Evolutionary conservation across 2,113 vertebrate genomes (phyloP).

Genomic region (Myocastor coypus): DNA sequence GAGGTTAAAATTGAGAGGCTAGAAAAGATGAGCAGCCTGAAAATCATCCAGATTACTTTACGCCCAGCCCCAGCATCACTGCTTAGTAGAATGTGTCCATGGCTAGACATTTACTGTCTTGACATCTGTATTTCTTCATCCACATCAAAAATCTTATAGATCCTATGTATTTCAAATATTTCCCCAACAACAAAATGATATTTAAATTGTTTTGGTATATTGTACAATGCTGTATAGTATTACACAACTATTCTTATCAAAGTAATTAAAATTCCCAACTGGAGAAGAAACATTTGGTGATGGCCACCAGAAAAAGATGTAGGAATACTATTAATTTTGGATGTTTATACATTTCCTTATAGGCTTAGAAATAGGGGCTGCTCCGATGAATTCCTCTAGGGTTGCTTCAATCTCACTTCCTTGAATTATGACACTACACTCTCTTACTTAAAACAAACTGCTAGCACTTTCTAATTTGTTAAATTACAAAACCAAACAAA

Average conservation of each 20-base stretch:
- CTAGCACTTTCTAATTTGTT: neutral
- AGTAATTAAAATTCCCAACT: neutral
- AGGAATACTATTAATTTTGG: neutral
- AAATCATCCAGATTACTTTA: neutral
- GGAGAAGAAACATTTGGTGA: neutral
- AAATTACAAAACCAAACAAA: neutral
- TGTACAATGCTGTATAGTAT: neutral
- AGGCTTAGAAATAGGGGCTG: neutral
- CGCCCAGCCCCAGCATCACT: neutral
- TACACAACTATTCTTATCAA: neutral
- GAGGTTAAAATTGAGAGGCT: neutral
- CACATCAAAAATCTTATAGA: neutral
- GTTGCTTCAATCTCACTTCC: conserved; percentile 17
- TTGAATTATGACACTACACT: neutral
- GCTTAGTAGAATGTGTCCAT: too few relatives aligned
- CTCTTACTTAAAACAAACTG: neutral
- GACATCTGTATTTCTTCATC: neutral
- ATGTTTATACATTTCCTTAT: neutral
- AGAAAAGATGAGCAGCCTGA: neutral
- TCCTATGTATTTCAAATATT: conserved; percentile 6
- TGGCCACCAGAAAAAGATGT: too few relatives aligned
- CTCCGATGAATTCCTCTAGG: neutral
- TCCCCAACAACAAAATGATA: neutral
- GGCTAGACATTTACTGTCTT: neutral
- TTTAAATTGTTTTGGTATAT: conserved; percentile 9